These are phyloP conservation scores for Melieria crassipennis DNA, from an alignment of 2,888 invertebrate genomes.

Conservation along the genomic window DNA sequence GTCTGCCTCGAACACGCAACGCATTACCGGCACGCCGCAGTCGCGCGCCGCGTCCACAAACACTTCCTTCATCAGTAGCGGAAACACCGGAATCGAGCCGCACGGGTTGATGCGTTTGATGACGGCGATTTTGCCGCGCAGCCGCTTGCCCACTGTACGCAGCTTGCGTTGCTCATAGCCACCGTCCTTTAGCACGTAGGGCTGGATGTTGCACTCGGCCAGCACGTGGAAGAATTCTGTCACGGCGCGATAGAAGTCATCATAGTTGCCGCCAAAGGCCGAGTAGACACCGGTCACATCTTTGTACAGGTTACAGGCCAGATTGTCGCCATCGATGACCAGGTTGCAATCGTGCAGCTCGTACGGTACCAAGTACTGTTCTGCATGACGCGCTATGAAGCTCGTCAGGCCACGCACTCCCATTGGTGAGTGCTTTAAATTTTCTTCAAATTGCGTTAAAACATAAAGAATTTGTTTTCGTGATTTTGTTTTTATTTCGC, in stretches of 20 bases:
- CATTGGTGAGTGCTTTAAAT: constrained; percentile 67
- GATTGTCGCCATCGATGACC: constrained; percentile 83
- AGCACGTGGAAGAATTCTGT: constrained; percentile 76
- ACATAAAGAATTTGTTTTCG: no score
- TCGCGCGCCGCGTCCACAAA: constrained; percentile 77
- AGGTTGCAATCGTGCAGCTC: constrained; percentile 75
- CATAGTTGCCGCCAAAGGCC: constrained; percentile 88
- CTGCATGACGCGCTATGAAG: constrained; percentile 75
- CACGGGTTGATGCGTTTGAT: constrained; percentile 70
- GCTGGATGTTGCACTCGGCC: constrained; percentile 74
- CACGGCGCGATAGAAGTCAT: constrained; percentile 75
- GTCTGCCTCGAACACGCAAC: constrained; percentile 91
- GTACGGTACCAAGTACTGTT: constrained; percentile 72
- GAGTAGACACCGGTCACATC: constrained; percentile 72
- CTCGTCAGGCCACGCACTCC: constrained; percentile 88
- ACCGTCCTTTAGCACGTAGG: constrained; percentile 84
- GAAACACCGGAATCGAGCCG: constrained; percentile 74
- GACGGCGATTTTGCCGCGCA: constrained; percentile 71
- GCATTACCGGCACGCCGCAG: constrained; percentile 73
- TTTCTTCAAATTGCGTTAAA: no score
- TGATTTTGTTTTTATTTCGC: no score
- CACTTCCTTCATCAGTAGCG: constrained; percentile 77
- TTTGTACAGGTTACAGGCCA: constrained; percentile 77
- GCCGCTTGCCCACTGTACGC: constrained; percentile 71
- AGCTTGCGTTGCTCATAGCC: constrained; percentile 78